phyloP scores from a whole-genome alignment of 2,797 vertebrate species.

The Coilia nasus region DNA sequence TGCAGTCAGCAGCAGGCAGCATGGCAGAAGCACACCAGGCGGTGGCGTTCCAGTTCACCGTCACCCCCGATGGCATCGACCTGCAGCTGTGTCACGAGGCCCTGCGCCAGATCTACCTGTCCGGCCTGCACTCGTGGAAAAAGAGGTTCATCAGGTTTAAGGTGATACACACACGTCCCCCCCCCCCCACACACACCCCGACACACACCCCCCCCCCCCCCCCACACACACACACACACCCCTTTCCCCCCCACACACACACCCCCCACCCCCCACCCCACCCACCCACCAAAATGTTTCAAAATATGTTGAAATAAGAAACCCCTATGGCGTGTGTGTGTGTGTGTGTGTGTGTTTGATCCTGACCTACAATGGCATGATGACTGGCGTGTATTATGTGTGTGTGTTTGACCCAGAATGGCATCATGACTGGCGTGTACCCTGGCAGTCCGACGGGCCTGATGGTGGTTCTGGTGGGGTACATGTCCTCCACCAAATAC shows the following conservation, averaged over 20 bases:
- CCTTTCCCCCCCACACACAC: too few relatives aligned
- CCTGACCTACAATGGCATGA: too few relatives aligned
- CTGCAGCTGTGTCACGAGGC: conserved; percentile 93
- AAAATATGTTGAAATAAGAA: too few relatives aligned
- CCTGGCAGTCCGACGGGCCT: conserved; percentile 93
- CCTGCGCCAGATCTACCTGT: conserved; percentile 91
- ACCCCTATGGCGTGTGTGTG: too few relatives aligned
- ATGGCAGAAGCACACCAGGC: conserved; percentile 99
- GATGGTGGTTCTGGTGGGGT: conserved; percentile 90
- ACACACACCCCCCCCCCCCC: too few relatives aligned
- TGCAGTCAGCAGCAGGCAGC: conserved; percentile 46
- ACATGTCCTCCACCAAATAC: conserved; percentile 90
- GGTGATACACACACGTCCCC: conserved; percentile 68
- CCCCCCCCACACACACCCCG: too few relatives aligned
- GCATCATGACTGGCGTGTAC: conserved; percentile 94
- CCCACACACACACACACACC: conserved; percentile 9
- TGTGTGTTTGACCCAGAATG: conserved; percentile 71
- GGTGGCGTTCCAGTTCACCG: conserved; percentile 95
- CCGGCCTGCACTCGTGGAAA: conserved; percentile 95
- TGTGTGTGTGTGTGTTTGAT: too few relatives aligned
- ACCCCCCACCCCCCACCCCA: too few relatives aligned
- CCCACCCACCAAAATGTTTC: neutral
- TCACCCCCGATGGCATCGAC: conserved; percentile 92
- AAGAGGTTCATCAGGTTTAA: conserved; percentile 96
- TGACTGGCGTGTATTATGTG: too few relatives aligned